phyloP scores from a whole-genome alignment of 2,113 vertebrate genomes.

The Calonectris borealis region DNA sequence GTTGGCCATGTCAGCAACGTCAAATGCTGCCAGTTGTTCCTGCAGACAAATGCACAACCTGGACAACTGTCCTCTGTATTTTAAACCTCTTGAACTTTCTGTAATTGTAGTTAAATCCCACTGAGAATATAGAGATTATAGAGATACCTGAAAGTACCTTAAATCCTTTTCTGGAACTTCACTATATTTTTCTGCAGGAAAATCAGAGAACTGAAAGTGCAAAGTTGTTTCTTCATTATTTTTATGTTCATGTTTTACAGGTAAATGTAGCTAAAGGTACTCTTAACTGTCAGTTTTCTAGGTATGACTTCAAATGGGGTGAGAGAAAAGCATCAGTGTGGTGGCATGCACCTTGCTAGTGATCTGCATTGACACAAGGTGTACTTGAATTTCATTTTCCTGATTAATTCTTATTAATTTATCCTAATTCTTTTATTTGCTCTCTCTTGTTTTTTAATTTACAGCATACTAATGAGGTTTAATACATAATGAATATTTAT shows the following conservation, averaged over 20 bases:
- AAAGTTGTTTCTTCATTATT: not conserved
- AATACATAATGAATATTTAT: constrained; percentile 13
- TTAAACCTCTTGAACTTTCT: not conserved
- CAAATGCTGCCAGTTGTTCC: not conserved
- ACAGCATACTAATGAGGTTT: not conserved
- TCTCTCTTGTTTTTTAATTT: not conserved
- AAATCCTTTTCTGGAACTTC: not conserved
- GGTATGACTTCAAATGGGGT: not conserved
- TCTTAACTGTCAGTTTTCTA: not conserved
- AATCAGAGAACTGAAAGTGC: not conserved
- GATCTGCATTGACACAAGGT: not conserved
- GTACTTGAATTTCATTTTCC: not conserved
- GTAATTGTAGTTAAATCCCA: not conserved
- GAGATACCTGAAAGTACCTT: not conserved
- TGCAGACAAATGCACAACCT: not conserved
- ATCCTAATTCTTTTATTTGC: not conserved
- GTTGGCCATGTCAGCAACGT: not conserved
- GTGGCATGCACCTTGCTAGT: not conserved
- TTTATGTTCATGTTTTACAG: not conserved
- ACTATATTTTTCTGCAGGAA: not conserved
- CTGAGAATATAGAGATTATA: not conserved
- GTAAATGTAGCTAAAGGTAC: not conserved
- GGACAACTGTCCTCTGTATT: not conserved
- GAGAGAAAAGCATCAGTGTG: not conserved
- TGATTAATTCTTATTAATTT: not conserved